Evolutionary conservation across 2,888 invertebrate species (phyloP).

Genomic region (Lasius fuliginosus): DNA sequence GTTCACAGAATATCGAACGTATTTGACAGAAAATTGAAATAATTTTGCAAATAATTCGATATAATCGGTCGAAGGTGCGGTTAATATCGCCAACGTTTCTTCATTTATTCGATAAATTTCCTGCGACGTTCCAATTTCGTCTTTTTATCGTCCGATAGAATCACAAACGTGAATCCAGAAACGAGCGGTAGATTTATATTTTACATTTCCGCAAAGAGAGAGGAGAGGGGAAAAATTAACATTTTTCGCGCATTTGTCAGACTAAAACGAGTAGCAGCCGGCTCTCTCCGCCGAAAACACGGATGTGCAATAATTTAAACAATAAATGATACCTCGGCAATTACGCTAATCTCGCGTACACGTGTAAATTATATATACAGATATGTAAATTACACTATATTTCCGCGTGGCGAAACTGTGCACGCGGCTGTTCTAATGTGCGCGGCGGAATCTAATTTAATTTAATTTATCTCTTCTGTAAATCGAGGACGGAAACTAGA

Average conservation of each 20-base stretch:
- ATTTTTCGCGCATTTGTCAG: constrained; percentile 36
- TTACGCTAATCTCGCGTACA: constrained; percentile 25
- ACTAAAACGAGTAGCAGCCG: background rate
- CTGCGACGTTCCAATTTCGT: background rate
- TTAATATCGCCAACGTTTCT: constrained; percentile 28
- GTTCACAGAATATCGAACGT: no score
- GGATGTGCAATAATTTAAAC: constrained; percentile 28
- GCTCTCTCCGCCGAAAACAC: constrained; percentile 10
- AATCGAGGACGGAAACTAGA: constrained; percentile 9
- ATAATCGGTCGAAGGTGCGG: background rate
- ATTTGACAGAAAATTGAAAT: background rate
- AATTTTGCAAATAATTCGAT: constrained; percentile 11
- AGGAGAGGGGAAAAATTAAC: background rate
- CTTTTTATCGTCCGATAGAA: constrained; percentile 9
- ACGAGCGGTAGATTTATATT: background rate
- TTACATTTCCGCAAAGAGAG: background rate
- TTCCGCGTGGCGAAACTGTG: background rate
- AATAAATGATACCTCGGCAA: constrained; percentile 3
- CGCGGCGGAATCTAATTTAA: background rate
- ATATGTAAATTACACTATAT: constrained; percentile 32
- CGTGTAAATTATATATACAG: constrained; percentile 2
- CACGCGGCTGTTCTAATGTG: background rate
- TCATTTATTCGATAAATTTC: constrained; percentile 20
- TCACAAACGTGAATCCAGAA: background rate
- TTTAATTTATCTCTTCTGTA: constrained; percentile 24